Conservation (phyloP, 1,140 invertebrate genomes). For the Drosophila erecta region DNA sequence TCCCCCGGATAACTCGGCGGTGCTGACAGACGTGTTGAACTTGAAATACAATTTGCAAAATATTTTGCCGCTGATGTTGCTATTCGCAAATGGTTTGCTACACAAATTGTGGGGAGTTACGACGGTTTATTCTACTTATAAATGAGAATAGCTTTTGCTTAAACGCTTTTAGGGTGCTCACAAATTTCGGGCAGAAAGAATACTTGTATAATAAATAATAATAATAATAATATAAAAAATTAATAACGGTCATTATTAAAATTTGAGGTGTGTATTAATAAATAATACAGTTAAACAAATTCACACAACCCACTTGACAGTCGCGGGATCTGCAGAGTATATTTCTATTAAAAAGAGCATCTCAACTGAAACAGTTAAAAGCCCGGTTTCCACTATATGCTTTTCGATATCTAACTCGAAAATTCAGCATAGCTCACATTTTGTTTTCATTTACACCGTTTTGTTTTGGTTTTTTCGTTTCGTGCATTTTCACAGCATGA, state of each 20-base stretch:
- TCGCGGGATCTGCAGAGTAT: too few relatives aligned
- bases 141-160: too few relatives aligned
- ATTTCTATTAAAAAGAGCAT: constrained; percentile 10
- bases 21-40: constrained; percentile 41
- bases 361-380: not conserved
- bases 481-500: constrained; percentile 32
- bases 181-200: not conserved
- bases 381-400: not conserved
- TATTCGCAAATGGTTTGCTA: constrained; percentile 6
- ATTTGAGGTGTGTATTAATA: not conserved
- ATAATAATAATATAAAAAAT: too few relatives aligned
- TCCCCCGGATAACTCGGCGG: constrained; percentile 6
- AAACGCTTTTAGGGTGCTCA: not conserved
- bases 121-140: not conserved
- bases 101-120: not conserved
- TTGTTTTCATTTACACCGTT: constrained; percentile 35
- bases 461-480: constrained; percentile 28
- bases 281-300: not conserved
- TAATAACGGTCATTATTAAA: too few relatives aligned
- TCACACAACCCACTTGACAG: too few relatives aligned
- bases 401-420: constrained; percentile 12
- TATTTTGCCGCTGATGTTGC: constrained; percentile 3
- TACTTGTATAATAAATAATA: not conserved
- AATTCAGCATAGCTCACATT: constrained; percentile 27
- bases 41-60: constrained; percentile 38